Percentiles rank a stretch among this genome's conserved stretches.
These are phyloP conservation scores for Calcarius lapponicus DNA, from an alignment of 2,797 vertebrate species.

Conservation along the genomic window DNA sequence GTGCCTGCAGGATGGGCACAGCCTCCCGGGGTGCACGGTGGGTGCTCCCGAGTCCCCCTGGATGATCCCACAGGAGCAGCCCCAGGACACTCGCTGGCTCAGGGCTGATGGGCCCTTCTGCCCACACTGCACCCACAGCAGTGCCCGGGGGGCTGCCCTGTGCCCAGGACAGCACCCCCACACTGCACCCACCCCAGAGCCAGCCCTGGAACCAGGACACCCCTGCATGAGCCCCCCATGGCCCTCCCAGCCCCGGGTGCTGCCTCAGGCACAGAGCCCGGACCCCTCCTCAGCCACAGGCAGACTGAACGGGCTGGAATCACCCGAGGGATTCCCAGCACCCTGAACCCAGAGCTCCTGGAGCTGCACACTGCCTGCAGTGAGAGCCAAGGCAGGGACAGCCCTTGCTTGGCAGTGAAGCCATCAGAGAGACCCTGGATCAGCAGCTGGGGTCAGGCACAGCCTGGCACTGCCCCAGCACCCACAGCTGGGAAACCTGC, in stretches of 20 bases:
- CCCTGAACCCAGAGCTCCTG: rapidly evolving
- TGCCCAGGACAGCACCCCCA: rapidly evolving
- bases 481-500: background rate
- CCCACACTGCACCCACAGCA: rapidly evolving
- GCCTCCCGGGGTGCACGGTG: rapidly evolving
- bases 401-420: background rate
- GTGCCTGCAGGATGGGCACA: rapidly evolving
- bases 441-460: rapidly evolving
- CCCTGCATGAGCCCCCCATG: rapidly evolving
- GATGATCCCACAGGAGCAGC: background rate
- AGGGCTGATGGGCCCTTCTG: background rate
- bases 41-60: rapidly evolving
- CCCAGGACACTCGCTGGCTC: rapidly evolving
- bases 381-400: background rate
- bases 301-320: rapidly evolving
- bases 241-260: background rate
- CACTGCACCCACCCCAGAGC: background rate
- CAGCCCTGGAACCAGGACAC: rapidly evolving
- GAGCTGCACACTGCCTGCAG: background rate
- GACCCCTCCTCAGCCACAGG: background rate
- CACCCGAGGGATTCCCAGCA: background rate
- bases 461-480: background rate
- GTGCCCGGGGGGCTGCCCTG: no score
- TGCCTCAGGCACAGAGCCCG: background rate
- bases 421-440: rapidly evolving